Evolutionary conservation across 2,888 invertebrate species (phyloP).

Genomic region (Nephrotoma appendiculata): DNA sequence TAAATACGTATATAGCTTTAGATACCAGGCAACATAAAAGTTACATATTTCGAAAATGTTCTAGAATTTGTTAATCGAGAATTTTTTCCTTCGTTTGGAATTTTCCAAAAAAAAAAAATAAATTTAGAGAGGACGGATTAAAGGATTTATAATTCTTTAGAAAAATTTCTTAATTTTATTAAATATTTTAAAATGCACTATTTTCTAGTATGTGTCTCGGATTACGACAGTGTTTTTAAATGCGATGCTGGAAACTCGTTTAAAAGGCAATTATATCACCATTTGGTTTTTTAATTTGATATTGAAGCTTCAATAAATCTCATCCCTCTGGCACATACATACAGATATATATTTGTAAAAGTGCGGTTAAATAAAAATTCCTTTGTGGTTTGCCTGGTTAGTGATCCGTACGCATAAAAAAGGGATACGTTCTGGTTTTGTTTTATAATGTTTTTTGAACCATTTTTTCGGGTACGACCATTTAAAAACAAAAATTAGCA

Average conservation of each 20-base stretch:
- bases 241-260: too few species aligned
- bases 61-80: not conserved
- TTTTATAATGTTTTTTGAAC: too few species aligned
- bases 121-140: not conserved
- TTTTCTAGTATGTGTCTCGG: not conserved
- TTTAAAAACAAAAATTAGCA: too few species aligned
- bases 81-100: not conserved
- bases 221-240: too few species aligned
- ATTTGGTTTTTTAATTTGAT: not conserved
- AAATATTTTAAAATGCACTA: not conserved
- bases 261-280: not conserved
- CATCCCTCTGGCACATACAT: too few species aligned
- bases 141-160: not conserved
- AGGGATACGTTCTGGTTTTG: not conserved
- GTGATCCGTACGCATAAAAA: not conserved
- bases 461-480: too few species aligned
- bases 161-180: not conserved
- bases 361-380: not conserved
- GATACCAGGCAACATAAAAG: not conserved
- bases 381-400: not conserved
- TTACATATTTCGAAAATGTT: not conserved
- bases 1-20: not conserved
- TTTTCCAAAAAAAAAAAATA: not conserved
- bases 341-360: too few species aligned
- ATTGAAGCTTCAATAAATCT: not conserved